Evolutionary conservation across 2,888 invertebrate species (phyloP).

Genomic region (Erebia aethiops): DNA sequence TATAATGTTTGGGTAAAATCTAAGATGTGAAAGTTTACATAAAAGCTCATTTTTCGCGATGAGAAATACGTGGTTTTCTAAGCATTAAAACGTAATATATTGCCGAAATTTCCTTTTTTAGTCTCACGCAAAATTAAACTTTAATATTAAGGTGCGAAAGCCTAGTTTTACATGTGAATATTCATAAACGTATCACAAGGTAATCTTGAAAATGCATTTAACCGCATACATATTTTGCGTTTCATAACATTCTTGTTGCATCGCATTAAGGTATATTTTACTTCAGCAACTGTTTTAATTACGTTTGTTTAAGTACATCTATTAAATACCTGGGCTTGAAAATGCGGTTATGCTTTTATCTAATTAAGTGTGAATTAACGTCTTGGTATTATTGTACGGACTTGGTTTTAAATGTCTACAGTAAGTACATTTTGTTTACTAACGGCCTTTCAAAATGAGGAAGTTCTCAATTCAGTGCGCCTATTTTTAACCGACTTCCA

Average conservation of each 20-base stretch:
- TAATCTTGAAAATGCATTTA: slow-evolving; percentile 22
- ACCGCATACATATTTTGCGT: slow-evolving; percentile 13
- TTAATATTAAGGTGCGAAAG: not conserved
- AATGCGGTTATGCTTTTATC: slow-evolving; percentile 26
- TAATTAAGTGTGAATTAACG: slow-evolving; percentile 21
- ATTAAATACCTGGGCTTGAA: slow-evolving; percentile 22
- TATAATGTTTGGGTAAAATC: not conserved
- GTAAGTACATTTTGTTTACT: not conserved
- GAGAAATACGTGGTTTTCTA: slow-evolving; percentile 13
- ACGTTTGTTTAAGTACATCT: slow-evolving; percentile 13
- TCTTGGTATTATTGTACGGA: slow-evolving; percentile 8
- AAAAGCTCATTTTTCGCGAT: not conserved
- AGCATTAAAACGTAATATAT: slow-evolving; percentile 1
- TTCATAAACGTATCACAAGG: slow-evolving; percentile 2
- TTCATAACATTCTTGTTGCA: not conserved
- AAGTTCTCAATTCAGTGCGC: no score
- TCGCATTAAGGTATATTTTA: slow-evolving; percentile 1
- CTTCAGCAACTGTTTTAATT: not conserved
- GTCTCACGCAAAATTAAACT: not conserved
- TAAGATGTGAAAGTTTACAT: not conserved
- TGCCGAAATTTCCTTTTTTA: not conserved
- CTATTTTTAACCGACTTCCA: no score
- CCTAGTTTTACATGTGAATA: slow-evolving; percentile 4
- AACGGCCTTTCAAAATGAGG: no score
- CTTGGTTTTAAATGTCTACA: slow-evolving; percentile 1